Conservation (phyloP, 2,797 vertebrate genomes). For the Buceros bicornis region DNA sequence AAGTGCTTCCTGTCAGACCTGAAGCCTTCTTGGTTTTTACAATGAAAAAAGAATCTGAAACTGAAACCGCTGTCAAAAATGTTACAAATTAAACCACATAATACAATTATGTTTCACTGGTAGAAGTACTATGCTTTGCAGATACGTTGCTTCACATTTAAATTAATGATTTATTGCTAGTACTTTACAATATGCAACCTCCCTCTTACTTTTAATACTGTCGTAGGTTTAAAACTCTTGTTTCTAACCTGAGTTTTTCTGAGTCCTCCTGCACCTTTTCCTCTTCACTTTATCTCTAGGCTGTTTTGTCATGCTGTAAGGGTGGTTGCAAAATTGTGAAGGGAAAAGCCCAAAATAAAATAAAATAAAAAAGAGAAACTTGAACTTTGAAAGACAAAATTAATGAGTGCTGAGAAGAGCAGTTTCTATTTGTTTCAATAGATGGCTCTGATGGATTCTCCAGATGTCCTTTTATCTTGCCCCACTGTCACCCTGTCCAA, state of each 20-base stretch:
- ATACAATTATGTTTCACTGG: background rate
- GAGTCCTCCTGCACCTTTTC: background rate
- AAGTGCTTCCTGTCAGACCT: background rate
- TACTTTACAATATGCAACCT: background rate
- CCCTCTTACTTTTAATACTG: background rate
- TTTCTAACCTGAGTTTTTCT: background rate
- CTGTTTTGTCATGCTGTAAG: background rate
- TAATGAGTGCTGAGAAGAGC: background rate
- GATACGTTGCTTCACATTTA: background rate
- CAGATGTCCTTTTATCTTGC: background rate
- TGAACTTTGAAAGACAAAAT: background rate
- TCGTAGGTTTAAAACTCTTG: background rate
- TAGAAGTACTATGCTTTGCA: background rate
- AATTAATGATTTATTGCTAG: background rate
- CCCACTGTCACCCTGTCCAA: background rate
- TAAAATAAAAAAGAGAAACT: accelerated
- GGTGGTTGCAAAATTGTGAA: accelerated
- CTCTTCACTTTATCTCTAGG: background rate
- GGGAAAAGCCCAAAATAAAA: background rate
- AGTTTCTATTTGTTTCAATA: background rate
- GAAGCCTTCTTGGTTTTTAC: background rate
- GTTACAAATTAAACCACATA: background rate
- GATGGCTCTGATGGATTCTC: background rate
- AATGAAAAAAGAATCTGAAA: background rate
- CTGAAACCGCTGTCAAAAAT: background rate